These are phyloP conservation scores for Sebastes oblongus DNA, from an alignment of 2,797 vertebrate genomes.

Conservation along the genomic window DNA sequence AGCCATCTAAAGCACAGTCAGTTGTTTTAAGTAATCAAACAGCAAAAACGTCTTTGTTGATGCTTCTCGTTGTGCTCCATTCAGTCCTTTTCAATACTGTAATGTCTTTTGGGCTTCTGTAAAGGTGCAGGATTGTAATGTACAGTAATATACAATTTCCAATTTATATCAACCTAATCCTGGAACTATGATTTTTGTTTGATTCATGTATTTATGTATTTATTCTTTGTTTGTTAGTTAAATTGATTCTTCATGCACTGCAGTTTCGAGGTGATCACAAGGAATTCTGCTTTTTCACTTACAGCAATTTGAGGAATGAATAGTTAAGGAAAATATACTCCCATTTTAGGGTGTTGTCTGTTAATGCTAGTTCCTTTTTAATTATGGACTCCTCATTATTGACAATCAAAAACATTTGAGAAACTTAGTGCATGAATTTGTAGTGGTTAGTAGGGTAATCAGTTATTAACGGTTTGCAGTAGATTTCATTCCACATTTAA, in stretches of 20 bases:
- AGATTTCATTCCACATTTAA: background rate
- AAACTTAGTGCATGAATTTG: background rate
- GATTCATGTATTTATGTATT: background rate
- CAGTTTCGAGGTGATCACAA: background rate
- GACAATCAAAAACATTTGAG: background rate
- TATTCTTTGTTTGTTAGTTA: background rate
- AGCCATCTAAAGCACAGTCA: background rate
- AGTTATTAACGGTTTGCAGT: background rate
- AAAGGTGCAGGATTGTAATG: background rate
- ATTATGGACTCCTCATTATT: background rate
- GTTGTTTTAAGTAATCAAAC: background rate
- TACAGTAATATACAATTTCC: background rate
- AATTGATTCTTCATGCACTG: background rate
- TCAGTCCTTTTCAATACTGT: background rate
- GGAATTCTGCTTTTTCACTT: background rate
- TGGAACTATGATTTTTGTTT: background rate
- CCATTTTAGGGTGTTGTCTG: background rate
- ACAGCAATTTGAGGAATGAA: background rate
- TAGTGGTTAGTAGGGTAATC: background rate
- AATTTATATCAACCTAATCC: no score
- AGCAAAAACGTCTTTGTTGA: background rate
- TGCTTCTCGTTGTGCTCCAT: background rate
- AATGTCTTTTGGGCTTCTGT: background rate
- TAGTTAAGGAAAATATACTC: background rate
- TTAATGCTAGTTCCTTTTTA: background rate